A percentile compares a stretch with the other conserved stretches of the same genome.
Conservation (phyloP, 2,888 invertebrate species). For the Pristionchus mayeri region DNA sequence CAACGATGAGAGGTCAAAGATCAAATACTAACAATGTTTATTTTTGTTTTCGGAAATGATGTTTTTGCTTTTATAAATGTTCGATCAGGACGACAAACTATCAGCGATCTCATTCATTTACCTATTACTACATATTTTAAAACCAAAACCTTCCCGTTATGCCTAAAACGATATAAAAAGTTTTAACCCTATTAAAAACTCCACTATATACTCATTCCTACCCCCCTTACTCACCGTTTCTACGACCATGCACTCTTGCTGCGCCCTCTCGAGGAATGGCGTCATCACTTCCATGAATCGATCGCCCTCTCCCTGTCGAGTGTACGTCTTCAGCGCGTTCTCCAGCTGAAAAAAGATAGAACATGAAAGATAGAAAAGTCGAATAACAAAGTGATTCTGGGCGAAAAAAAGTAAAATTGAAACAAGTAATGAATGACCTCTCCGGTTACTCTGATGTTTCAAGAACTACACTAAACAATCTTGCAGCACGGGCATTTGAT, state of each 20-base stretch:
- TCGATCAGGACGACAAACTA: too few relatives aligned
- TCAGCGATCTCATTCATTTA: too few relatives aligned
- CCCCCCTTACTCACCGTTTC: constrained; percentile 79
- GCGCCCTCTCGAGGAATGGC: constrained; percentile 87
- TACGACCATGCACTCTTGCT: constrained; percentile 89
- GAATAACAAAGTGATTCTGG: background rate
- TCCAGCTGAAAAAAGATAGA: constrained; percentile 83
- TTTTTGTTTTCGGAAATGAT: too few relatives aligned
- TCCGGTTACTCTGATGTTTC: background rate
- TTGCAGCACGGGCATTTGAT: too few relatives aligned
- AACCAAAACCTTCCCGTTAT: too few relatives aligned
- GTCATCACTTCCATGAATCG: constrained; percentile 88
- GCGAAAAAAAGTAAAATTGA: background rate
- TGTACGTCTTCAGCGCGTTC: constrained; percentile 89
- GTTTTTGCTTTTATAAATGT: too few relatives aligned
- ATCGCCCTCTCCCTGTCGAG: constrained; percentile 85
- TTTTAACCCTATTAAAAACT: too few relatives aligned
- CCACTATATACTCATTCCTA: background rate
- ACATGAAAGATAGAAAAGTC: background rate
- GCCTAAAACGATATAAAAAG: too few relatives aligned
- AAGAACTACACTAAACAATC: too few relatives aligned
- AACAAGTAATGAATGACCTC: background rate
- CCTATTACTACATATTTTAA: too few relatives aligned
- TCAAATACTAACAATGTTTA: too few relatives aligned
- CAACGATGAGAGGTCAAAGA: background rate